phyloP scores from a whole-genome alignment of 2,888 invertebrate species.

The Cryptophagus acutangulus region DNA sequence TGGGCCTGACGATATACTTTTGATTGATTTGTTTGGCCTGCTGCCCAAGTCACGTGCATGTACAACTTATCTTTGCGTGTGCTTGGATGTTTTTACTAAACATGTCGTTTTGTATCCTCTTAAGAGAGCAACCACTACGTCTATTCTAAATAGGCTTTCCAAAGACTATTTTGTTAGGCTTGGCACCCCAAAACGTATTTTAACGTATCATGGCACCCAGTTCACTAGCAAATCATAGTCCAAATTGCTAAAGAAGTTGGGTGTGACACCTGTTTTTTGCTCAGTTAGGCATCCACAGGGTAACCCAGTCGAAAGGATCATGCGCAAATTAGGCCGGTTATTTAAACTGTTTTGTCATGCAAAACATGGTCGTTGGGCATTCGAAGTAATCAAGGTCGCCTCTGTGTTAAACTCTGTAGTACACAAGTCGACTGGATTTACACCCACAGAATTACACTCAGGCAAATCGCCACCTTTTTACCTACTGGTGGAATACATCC shows the following conservation, averaged over 20 bases:
- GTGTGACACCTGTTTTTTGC: constrained; percentile 12
- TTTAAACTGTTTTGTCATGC: constrained; percentile 18
- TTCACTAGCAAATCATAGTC: constrained; percentile 17
- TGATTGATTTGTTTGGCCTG: constrained; percentile 2
- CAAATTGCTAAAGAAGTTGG: constrained; percentile 4
- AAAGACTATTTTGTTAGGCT: constrained; percentile 9
- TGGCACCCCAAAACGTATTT: constrained; percentile 11
- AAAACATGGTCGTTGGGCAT: constrained; percentile 22
- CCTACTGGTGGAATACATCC: no score
- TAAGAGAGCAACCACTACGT: constrained; percentile 10
- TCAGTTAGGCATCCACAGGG: constrained; percentile 26
- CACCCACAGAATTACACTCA: no score
- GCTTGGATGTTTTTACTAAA: no score
- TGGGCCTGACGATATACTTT: neutral
- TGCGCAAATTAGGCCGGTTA: constrained; percentile 25
- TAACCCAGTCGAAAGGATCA: constrained; percentile 27
- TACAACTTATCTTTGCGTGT: neutral
- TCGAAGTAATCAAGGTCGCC: no score
- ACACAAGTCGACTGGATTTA: constrained; percentile 21
- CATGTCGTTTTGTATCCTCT: constrained; percentile 13
- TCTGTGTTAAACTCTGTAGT: constrained; percentile 1
- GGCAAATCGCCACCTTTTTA: no score
- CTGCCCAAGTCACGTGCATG: neutral
- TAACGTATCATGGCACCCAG: constrained; percentile 16
- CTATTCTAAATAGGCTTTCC: constrained; percentile 8